These are phyloP conservation scores for Apis dorsata DNA, from an alignment of 1,140 invertebrate species.

Conservation along the genomic window DNA sequence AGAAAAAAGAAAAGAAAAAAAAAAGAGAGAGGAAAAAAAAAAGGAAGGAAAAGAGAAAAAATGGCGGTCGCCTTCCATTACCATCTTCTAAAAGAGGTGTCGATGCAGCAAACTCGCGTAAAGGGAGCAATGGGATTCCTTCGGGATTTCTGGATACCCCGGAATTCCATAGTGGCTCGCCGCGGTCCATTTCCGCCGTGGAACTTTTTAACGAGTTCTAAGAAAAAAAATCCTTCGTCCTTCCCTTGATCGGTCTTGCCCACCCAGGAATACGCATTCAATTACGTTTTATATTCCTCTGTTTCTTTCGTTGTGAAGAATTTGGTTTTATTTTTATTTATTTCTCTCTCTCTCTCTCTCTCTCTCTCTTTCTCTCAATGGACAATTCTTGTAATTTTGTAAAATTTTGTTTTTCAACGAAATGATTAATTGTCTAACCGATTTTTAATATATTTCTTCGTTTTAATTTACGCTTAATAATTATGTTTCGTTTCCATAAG, in stretches of 20 bases:
- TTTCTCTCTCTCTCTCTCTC: no score
- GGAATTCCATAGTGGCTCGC: constrained; percentile 43
- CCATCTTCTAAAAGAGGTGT: constrained; percentile 35
- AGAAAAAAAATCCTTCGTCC: constrained; percentile 35
- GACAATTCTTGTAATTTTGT: background rate
- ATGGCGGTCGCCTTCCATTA: constrained; percentile 28
- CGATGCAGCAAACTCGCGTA: constrained; percentile 54
- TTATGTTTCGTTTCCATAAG: no score
- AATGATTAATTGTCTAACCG: no score
- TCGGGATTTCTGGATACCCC: constrained; percentile 43
- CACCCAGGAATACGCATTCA: background rate
- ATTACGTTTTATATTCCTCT: background rate
- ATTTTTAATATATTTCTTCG: no score
- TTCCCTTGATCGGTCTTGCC: constrained; percentile 18
- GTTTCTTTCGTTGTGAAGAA: background rate
- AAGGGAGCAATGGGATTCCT: constrained; percentile 48
- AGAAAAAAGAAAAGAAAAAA: background rate
- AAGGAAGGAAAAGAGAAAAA: background rate
- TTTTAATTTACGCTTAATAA: no score
- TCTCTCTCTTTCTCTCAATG: no score
- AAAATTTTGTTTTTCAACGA: no score
- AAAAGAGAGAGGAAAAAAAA: background rate
- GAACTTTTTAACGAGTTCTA: constrained; percentile 57
- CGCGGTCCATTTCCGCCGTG: constrained; percentile 50
- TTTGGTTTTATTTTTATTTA: background rate